phyloP scores from a whole-genome alignment of 1,140 invertebrate genomes.

The Ips nitidus region DNA sequence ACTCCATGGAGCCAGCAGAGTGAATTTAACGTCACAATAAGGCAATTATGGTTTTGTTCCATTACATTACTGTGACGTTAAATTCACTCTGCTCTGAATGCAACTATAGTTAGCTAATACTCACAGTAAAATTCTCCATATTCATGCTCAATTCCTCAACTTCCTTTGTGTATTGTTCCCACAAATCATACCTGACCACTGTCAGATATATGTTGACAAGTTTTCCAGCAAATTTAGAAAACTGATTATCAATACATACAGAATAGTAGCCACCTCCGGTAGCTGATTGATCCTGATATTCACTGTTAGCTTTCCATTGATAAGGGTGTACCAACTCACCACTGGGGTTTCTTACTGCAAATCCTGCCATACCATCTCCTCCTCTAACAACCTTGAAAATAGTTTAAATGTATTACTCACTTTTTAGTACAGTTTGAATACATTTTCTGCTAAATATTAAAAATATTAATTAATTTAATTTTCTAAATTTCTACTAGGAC shows the following conservation, averaged over 20 bases:
- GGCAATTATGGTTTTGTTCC: no score
- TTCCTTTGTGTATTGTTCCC: constrained; percentile 90
- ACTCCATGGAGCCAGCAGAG: no score
- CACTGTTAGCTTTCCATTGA: constrained; percentile 81
- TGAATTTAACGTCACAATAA: no score
- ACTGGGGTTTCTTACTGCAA: constrained; percentile 83
- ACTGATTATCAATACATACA: constrained; percentile 95
- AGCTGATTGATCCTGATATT: constrained; percentile 81
- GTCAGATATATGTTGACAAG: constrained; percentile 92
- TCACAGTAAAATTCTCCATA: constrained; percentile 88
- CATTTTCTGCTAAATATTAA: neutral
- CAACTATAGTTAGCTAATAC: constrained; percentile 36
- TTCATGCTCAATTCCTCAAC: constrained; percentile 83
- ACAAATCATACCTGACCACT: constrained; percentile 90
- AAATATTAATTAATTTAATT: neutral
- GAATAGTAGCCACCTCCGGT: constrained; percentile 80
- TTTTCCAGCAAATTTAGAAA: constrained; percentile 89
- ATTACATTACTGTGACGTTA: no score
- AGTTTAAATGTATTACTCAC: neutral
- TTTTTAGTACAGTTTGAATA: neutral
- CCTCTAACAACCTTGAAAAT: constrained; percentile 73
- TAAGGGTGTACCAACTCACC: constrained; percentile 85
- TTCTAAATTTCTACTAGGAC: no score
- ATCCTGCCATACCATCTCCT: constrained; percentile 89
- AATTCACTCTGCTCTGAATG: no score